Conservation (phyloP, 2,888 invertebrate species). For the Torymus auratus region DNA sequence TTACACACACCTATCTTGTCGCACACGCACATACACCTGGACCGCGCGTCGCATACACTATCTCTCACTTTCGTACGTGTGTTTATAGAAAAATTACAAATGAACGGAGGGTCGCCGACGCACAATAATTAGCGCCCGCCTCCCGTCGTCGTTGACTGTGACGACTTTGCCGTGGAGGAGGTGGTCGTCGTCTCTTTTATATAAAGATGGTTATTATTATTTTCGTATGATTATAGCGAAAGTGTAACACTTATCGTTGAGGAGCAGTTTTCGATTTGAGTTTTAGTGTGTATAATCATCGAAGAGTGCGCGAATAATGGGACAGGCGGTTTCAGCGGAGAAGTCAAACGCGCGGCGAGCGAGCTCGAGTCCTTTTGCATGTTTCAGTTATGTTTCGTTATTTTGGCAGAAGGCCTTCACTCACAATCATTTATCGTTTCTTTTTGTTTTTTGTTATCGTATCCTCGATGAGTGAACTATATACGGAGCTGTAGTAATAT, state of each 20-base stretch:
- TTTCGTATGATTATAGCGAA: too few species aligned
- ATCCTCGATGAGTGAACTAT: constrained; percentile 47
- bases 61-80: constrained; percentile 4
- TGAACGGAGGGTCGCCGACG: constrained; percentile 35
- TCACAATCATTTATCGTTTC: background rate
- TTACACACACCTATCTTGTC: constrained; percentile 22
- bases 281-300: too few species aligned
- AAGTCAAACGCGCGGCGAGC: constrained; percentile 30
- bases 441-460: background rate
- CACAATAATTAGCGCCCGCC: background rate
- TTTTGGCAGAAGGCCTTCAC: constrained; percentile 51
- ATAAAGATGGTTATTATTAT: too few species aligned
- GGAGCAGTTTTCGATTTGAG: too few species aligned
- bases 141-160: background rate
- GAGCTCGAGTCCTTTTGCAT: constrained; percentile 47
- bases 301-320: too few species aligned
- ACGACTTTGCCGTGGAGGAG: too few species aligned
- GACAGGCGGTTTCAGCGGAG: too few species aligned
- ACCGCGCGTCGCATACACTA: background rate
- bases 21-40: constrained; percentile 34
- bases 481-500: constrained; percentile 25
- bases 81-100: constrained; percentile 55
- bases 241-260: too few species aligned
- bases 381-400: constrained; percentile 54
- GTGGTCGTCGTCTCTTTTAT: too few species aligned